phyloP scores from a whole-genome alignment of 2,113 vertebrate species.

The Colistium nudipinnis region DNA sequence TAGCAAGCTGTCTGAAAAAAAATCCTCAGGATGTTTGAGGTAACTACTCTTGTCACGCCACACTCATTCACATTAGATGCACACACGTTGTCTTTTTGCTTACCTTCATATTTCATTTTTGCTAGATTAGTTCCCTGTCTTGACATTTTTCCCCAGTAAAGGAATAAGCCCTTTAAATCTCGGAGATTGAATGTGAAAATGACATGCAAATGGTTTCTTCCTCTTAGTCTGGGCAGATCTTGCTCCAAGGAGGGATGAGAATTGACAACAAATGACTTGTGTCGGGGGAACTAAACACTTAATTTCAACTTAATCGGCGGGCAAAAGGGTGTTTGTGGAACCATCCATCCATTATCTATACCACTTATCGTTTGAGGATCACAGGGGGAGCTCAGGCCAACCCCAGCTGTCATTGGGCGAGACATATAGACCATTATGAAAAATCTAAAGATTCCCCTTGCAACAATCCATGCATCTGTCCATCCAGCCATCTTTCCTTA shows the following conservation, averaged over 20 bases:
- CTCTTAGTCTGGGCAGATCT: conserved; percentile 65
- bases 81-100: conserved; percentile 57
- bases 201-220: conserved; percentile 73
- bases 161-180: conserved; percentile 59
- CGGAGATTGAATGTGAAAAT: conserved; percentile 70
- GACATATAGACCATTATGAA: no score
- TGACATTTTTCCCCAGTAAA: conserved; percentile 41
- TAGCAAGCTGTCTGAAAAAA: conserved; percentile 38
- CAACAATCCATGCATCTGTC: neutral
- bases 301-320: conserved; percentile 61
- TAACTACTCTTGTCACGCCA: conserved; percentile 44
- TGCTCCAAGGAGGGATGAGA: conserved; percentile 55
- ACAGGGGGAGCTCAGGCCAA: no score
- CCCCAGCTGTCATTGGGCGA: no score
- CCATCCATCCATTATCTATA: conserved; percentile 20
- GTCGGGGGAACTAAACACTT: conserved; percentile 62
- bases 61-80: conserved; percentile 47
- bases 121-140: conserved; percentile 56
- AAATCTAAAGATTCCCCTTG: no score
- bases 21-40: conserved; percentile 42
- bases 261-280: conserved; percentile 58
- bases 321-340: conserved; percentile 34
- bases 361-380: no score
- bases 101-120: conserved; percentile 57
- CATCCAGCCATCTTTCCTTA: conserved; percentile 17